These are phyloP conservation scores for Pelodytes ibericus DNA, from an alignment of 2,797 vertebrate species.

Conservation along the genomic window DNA sequence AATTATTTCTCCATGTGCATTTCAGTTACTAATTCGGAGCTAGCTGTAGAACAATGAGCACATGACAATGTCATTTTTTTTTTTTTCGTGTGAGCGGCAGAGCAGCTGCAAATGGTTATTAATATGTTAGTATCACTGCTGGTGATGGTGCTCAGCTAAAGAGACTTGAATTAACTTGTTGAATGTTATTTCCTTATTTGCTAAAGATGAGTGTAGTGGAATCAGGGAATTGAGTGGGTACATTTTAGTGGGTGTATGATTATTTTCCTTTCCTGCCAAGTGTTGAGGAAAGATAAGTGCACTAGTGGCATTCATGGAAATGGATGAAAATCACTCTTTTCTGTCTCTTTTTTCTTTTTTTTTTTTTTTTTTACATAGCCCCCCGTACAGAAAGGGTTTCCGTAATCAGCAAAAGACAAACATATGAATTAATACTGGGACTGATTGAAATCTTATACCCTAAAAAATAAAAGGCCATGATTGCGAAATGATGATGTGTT, in stretches of 20 bases:
- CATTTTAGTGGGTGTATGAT: conserved; percentile 34
- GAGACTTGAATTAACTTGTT: conserved; percentile 27
- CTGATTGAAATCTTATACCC: conserved; percentile 8
- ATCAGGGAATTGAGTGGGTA: conserved; percentile 26
- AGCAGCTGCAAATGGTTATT: conserved; percentile 17
- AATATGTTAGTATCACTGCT: background rate
- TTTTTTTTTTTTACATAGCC: background rate
- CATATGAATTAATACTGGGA: conserved; percentile 7
- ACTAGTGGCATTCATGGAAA: conserved; percentile 34
- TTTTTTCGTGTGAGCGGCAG: background rate
- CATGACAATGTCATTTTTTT: background rate
- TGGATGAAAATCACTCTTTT: conserved; percentile 36
- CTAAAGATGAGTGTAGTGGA: conserved; percentile 33
- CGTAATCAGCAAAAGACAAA: conserved; percentile 12
- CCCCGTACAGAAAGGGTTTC: conserved; percentile 4
- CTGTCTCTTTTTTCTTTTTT: background rate
- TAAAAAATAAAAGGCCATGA: background rate
- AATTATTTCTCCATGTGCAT: background rate
- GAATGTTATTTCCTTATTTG: conserved; percentile 37
- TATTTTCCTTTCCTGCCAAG: conserved; percentile 42
- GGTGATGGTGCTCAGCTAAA: conserved; percentile 3
- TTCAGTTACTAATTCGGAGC: background rate
- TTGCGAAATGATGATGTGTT: background rate
- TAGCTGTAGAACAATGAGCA: background rate
- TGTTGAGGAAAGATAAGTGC: conserved; percentile 32